These are phyloP conservation scores for Atherinosoma microstoma DNA, from an alignment of 2,797 vertebrate genomes.

Conservation along the genomic window DNA sequence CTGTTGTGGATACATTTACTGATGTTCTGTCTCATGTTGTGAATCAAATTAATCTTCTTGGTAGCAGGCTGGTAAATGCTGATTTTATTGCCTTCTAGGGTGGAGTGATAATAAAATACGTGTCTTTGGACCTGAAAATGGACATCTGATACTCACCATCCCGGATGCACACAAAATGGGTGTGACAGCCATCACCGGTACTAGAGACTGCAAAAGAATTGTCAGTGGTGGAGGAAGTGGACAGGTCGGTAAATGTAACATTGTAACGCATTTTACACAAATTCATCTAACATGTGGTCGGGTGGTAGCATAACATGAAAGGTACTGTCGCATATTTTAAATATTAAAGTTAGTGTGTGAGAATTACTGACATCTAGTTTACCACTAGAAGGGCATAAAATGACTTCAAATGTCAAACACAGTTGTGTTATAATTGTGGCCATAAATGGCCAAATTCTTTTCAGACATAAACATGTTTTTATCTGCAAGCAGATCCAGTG, in stretches of 20 bases:
- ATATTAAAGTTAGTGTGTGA: no score
- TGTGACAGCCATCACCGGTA: constrained; percentile 86
- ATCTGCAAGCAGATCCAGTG: no score
- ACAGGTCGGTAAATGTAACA: constrained; percentile 79
- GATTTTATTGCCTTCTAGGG: constrained; percentile 69
- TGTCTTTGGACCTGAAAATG: constrained; percentile 87
- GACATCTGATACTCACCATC: constrained; percentile 81
- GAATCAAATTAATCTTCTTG: neutral
- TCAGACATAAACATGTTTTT: no score
- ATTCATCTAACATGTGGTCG: no score
- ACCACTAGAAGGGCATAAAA: no score
- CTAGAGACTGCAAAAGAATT: constrained; percentile 86
- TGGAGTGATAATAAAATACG: constrained; percentile 92
- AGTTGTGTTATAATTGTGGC: no score
- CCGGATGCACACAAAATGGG: constrained; percentile 86
- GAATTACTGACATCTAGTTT: no score
- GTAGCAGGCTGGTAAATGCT: neutral
- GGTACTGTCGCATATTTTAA: no score
- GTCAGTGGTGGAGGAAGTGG: constrained; percentile 92
- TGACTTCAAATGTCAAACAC: no score
- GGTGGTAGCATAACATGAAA: no score
- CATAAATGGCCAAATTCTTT: no score
- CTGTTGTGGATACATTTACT: neutral
- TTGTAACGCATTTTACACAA: neutral
- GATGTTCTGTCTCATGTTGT: neutral